phyloP scores from a whole-genome alignment of 2,888 invertebrate species.

The Amorpha juglandis region DNA sequence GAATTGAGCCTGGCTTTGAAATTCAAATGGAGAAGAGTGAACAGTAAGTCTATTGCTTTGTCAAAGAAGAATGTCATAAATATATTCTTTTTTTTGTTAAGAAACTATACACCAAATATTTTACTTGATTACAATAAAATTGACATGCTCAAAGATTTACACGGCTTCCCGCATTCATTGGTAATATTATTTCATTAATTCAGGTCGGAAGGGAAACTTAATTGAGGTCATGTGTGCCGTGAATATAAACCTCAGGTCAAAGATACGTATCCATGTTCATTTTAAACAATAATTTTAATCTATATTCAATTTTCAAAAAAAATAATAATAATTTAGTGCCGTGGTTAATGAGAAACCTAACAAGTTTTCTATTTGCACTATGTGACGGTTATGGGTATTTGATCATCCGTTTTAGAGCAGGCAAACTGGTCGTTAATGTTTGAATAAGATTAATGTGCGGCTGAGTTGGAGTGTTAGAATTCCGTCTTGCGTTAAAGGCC shows the following conservation, averaged over 20 bases:
- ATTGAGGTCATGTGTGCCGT: constrained; percentile 17
- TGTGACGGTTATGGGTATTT: constrained; percentile 41
- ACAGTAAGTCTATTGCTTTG: too few relatives aligned
- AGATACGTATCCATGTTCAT: too few relatives aligned
- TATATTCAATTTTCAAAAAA: too few relatives aligned
- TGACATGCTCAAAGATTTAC: not conserved
- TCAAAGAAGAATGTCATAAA: too few relatives aligned
- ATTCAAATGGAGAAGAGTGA: too few relatives aligned
- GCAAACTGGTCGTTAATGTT: not conserved
- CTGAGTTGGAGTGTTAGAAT: too few relatives aligned
- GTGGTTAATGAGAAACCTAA: constrained; percentile 14
- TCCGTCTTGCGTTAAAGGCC: too few relatives aligned
- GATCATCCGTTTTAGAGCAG: constrained; percentile 34
- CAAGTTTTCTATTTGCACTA: constrained; percentile 35
- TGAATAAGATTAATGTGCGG: constrained; percentile 1
- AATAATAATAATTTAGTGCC: not conserved
- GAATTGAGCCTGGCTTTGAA: too few relatives aligned
- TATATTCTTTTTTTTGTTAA: too few relatives aligned
- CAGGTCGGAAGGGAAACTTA: constrained; percentile 5
- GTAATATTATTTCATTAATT: not conserved
- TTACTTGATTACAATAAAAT: not conserved
- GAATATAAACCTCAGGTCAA: not conserved
- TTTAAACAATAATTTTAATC: too few relatives aligned
- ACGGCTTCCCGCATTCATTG: not conserved
- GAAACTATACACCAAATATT: not conserved